Base-by-base conservation (phyloP, 2,888 invertebrate species). In the Mycalesis mineus region DNA sequence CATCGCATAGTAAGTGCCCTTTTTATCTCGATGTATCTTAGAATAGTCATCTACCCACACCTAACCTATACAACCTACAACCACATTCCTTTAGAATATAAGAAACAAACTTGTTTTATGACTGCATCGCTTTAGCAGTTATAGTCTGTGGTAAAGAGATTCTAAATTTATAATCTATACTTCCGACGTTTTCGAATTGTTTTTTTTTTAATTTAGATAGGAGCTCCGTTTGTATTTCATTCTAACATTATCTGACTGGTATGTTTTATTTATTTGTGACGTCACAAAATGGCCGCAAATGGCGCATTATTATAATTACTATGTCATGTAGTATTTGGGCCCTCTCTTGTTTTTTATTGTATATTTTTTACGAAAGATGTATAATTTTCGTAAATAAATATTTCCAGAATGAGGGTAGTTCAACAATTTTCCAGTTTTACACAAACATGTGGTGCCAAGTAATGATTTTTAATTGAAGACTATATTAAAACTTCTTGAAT, bases 1-100 rank as follows among this genome's bases (percentile, higher is more conserved):
- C 58, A 57, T 74, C 68, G 77, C 75, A 76, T 80, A 77, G 78
- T 75, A 87, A 86, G 87, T 87, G 87, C 72, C 87, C 87, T 87
- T 86, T 79, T 75, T 74, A 77, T 65, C 66, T 67, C 62, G 49
- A 68, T 67, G 70, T 69, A 73, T 65, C 2, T 65, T 74, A 79
- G 67, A 66, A 42, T 71, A 75, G 69, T 62, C 65, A 67, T 68
- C 67, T 65, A 61, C 58, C 49, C 7, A 62, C 52, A 66, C 68
- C 72, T 69, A 59, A 63, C 66, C 72, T 66, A 63, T 72, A 62
- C 70, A 75, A 69, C 74, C 76, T 72, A 60, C 67, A 76, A 72
- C 82, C 86, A 88, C 88, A 88, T 88, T 88, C 88, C 88, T 83
- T 68, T 88, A 88, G 86, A 67, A 61, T 77, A 87, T 87, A 86